Base-by-base conservation (phyloP, 2,888 invertebrate species). In the Archaeoteleia sp. region DNA sequence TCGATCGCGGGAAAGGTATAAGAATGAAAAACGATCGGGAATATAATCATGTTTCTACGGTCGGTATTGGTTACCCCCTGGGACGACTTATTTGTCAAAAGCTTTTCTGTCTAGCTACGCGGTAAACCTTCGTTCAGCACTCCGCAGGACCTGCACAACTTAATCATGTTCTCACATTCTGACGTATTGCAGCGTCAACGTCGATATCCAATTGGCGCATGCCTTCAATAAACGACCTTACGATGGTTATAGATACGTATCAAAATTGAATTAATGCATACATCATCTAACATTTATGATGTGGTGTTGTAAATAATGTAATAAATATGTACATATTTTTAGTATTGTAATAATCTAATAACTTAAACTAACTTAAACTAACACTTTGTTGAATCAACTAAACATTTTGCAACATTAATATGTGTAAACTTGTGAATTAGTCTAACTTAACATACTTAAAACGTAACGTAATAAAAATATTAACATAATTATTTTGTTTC, bases 131-230 rank as follows among this genome's bases (percentile, higher is more conserved):
- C 53, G 65, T 58, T 71, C 65, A 37, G 49, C 17, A 37, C 70
- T 57, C 66, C 55, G 45, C 57, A 49, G 68, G 58, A 66, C 53
- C 51, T 57, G 37, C 62, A 51, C 54, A 67, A 70, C 67, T 76
- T 77, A 80, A 79, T 79, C 77, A 81, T 78, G 78, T 74, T 78
- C 75, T 76, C 77, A 77, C 76, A 73, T 75, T 78, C 71, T 71
- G 71, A 78, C 74, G 73, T 63, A 75, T 74, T 65, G 72, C 73
- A 72, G 55, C 60, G 74, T 74, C 74, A 78, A 73, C 73, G 71
- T 65, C 61, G 58, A 57, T 40, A 58, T 42, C 53, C 53, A 58
- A 62, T 58, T 40, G 61, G 61, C 53, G 62, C 46, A 62, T 51
- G 46, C 45, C 54, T 58, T 58, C 55, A 45, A 54, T 63, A 54